Percentiles rank a stretch among this genome's conserved stretches.
Evolutionary conservation across 2,888 invertebrate genomes (phyloP).

Genomic region (Margaritifera margaritifera): DNA sequence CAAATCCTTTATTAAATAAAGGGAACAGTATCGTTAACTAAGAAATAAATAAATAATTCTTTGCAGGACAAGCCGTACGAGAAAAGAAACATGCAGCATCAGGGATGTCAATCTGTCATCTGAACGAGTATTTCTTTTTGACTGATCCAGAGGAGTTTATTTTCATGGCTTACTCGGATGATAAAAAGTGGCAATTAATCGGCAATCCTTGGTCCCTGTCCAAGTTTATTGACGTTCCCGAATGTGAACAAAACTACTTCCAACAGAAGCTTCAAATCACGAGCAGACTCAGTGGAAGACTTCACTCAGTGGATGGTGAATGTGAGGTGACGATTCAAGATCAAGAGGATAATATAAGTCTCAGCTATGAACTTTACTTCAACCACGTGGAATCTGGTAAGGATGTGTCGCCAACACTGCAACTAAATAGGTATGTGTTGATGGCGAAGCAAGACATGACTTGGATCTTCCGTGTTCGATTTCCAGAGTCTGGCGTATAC

Average conservation of each 20-base stretch:
- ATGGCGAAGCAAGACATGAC: slow-evolving; percentile 25
- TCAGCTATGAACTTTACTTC: slow-evolving; percentile 38
- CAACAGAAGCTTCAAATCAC: slow-evolving; percentile 10
- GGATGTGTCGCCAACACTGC: slow-evolving; percentile 27
- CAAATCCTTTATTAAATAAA: too few relatives aligned
- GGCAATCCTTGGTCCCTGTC: slow-evolving; percentile 13
- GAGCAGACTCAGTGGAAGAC: slow-evolving; percentile 8
- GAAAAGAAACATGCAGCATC: slow-evolving; percentile 15
- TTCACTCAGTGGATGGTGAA: slow-evolving; percentile 17
- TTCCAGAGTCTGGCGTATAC: slow-evolving; percentile 41
- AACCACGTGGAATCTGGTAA: slow-evolving; percentile 39
- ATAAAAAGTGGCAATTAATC: slow-evolving; percentile 25
- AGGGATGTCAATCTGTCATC: slow-evolving; percentile 6
- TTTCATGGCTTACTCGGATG: slow-evolving; percentile 13
- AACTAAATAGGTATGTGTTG: slow-evolving; percentile 42
- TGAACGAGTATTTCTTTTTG: slow-evolving; percentile 30
- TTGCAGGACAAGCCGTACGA: slow-evolving; percentile 7
- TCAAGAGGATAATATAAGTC: slow-evolving; percentile 10
- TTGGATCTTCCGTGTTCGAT: slow-evolving; percentile 37
- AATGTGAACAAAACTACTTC: slow-evolving; percentile 17
- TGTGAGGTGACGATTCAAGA: slow-evolving; percentile 25
- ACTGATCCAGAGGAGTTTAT: slow-evolving; percentile 29
- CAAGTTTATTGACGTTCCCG: slow-evolving; percentile 16
- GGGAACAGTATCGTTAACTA: too few relatives aligned
- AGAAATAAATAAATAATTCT: too few relatives aligned